Base-by-base conservation (phyloP, 1,140 invertebrate genomes). In the Drosophila pseudoananassae region DNA sequence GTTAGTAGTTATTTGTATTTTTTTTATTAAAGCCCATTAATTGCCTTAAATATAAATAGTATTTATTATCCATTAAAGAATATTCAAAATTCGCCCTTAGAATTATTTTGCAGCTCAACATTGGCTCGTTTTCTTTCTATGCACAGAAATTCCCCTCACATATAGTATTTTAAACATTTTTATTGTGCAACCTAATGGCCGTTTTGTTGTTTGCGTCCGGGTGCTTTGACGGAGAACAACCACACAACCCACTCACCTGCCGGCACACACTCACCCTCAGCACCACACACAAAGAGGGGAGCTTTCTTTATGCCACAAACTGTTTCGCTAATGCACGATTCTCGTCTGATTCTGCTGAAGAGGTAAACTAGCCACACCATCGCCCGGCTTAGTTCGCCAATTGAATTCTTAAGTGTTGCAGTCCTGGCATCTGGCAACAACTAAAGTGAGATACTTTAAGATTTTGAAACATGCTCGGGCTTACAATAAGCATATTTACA, bases 141-240 rank as follows among this genome's bases (percentile, higher is more conserved):
- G 33, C 33, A 58, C 63, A 10, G 25, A 29, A 46, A 66, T 79
- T 52, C 71, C 31, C 12, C 60, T 15, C 58, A 65, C 46, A 54
- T 64, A 74, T 80, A 74, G 64, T 84, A 84, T 85, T 85, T 85
- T 85, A 85, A 81, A 85, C 61, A 80, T 76, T 87, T 85, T 85
- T 87, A 85, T 87, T 81, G 82, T 81, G 77, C 72, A 80, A 85
- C 66, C 59, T 84, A 84, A 84, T 80, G 76, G 81, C 66, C 66
- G 68, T 81, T 81, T 85, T 81, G 77, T 87, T 84, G 76, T 84
- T 78, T 45, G 74, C 49, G 54, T 60, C 46, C 46, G 49, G 52
- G 49, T 45, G 50, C 72, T 66, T 75, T 71, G 64, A 78, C 59
- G 55, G 54, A 54, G 36, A 17, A 52, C 20, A 40, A 4, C 36